These are phyloP conservation scores for Pristionchus mayeri DNA, from an alignment of 2,888 invertebrate species.

Conservation along the genomic window DNA sequence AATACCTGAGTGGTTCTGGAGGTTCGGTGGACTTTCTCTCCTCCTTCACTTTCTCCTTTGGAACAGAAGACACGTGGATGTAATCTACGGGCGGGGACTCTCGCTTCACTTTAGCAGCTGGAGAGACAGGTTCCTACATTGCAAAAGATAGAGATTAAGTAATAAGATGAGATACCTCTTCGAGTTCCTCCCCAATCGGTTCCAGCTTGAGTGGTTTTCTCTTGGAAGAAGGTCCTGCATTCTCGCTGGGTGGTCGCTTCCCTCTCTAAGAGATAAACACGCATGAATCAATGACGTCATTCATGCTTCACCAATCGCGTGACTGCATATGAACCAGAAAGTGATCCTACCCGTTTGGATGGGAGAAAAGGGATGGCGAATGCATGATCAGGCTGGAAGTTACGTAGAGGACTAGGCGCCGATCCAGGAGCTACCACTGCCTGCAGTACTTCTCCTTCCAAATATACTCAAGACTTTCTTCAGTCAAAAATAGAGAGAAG, in stretches of 20 bases:
- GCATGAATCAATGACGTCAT: neutral
- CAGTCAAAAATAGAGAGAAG: neutral
- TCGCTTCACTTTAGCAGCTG: neutral
- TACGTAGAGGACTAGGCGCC: constrained; percentile 44
- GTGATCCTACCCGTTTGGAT: neutral
- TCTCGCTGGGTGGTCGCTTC: neutral
- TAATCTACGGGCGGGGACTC: neutral
- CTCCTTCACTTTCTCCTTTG: neutral
- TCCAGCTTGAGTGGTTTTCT: constrained; percentile 31
- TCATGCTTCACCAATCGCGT: neutral
- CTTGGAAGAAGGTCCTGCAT: neutral
- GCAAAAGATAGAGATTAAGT: neutral
- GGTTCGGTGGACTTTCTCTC: constrained; percentile 18
- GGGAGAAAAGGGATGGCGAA: constrained; percentile 18
- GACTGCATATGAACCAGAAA: neutral
- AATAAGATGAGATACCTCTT: neutral
- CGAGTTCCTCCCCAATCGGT: constrained; percentile 30
- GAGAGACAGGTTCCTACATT: neutral
- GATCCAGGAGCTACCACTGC: constrained; percentile 19
- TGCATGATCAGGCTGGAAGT: neutral
- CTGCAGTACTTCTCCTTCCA: neutral
- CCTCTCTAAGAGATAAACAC: neutral
- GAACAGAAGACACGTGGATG: neutral
- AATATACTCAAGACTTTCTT: neutral
- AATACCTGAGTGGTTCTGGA: neutral